phyloP scores from a whole-genome alignment of 1,140 invertebrate genomes.

The Zophobas atratus region DNA sequence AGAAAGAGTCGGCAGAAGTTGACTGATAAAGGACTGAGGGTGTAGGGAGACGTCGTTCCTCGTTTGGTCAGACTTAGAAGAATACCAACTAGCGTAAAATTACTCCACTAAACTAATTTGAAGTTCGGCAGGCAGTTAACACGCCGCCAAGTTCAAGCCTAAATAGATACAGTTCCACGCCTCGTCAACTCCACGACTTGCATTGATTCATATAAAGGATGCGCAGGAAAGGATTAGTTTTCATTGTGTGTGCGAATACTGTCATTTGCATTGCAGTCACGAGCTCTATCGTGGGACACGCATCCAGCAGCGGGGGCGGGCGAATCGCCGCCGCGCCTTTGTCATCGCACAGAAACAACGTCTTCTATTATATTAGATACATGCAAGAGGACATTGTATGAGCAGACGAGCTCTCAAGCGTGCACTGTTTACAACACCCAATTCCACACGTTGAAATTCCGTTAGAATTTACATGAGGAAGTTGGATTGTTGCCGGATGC shows the following conservation, averaged over 20 bases:
- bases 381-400: slow-evolving; percentile 13
- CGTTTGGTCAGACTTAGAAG: too few species aligned
- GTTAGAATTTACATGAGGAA: slow-evolving; percentile 9
- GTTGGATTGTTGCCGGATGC: not conserved
- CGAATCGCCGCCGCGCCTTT: slow-evolving; percentile 24
- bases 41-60: too few species aligned
- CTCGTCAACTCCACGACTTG: too few species aligned
- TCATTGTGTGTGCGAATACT: slow-evolving; percentile 20
- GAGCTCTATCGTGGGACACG: slow-evolving; percentile 29
- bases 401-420: not conserved
- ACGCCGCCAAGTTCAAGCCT: too few species aligned
- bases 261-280: slow-evolving; percentile 27
- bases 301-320: slow-evolving; percentile 18
- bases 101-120: too few species aligned
- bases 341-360: slow-evolving; percentile 14
- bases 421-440: slow-evolving; percentile 18
- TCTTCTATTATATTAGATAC: slow-evolving; percentile 8
- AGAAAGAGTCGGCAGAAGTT: too few species aligned
- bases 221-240: slow-evolving; percentile 7
- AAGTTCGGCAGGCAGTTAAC: too few species aligned
- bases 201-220: slow-evolving; percentile 1
- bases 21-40: too few species aligned
- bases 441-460: slow-evolving; percentile 10
- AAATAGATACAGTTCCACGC: too few species aligned
- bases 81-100: too few species aligned